Evolutionary conservation across 37 sponge, comb jelly and placozoan genomes (phyloP).

Genomic region (Lycopodina hypogea): DNA sequence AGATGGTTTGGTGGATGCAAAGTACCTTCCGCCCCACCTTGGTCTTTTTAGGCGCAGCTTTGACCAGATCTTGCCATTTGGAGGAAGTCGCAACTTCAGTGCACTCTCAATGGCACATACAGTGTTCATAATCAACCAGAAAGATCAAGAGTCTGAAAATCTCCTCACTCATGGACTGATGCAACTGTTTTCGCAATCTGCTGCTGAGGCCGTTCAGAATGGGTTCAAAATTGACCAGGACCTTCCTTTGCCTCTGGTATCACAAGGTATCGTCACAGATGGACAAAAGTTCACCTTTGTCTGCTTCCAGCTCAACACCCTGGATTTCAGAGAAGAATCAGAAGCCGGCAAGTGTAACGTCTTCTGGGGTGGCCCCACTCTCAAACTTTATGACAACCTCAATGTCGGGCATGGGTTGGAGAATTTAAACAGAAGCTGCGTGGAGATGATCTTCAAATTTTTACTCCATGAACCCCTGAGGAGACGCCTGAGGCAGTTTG

Average conservation of each 20-base stretch:
- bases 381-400: constrained; percentile 41
- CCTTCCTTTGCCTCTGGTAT: constrained; percentile 54
- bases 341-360: constrained; percentile 28
- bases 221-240: constrained; percentile 57
- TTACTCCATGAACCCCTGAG: constrained; percentile 41
- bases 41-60: constrained; percentile 51
- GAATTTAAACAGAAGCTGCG: constrained; percentile 51
- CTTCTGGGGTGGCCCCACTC: constrained; percentile 67
- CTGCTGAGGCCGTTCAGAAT: constrained; percentile 70
- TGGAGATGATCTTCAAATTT: constrained; percentile 45
- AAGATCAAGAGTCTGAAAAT: constrained; percentile 29
- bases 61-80: constrained; percentile 66
- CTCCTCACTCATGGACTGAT: constrained; percentile 56
- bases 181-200: constrained; percentile 60
- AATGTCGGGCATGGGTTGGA: constrained; percentile 13
- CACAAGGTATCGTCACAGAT: constrained; percentile 66
- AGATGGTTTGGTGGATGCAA: constrained; percentile 23
- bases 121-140: constrained; percentile 31
- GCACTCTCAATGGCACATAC: constrained; percentile 63
- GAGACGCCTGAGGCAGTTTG: constrained; percentile 12
- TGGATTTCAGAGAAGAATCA: constrained; percentile 41
- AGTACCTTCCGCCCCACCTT: constrained; percentile 35
- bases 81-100: constrained; percentile 46
- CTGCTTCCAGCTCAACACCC: constrained; percentile 77
- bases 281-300: constrained; percentile 70